Percentiles rank a stretch among this genome's conserved stretches.
These are phyloP conservation scores for Bombus affinis DNA, from an alignment of 1,140 invertebrate species.

Conservation along the genomic window DNA sequence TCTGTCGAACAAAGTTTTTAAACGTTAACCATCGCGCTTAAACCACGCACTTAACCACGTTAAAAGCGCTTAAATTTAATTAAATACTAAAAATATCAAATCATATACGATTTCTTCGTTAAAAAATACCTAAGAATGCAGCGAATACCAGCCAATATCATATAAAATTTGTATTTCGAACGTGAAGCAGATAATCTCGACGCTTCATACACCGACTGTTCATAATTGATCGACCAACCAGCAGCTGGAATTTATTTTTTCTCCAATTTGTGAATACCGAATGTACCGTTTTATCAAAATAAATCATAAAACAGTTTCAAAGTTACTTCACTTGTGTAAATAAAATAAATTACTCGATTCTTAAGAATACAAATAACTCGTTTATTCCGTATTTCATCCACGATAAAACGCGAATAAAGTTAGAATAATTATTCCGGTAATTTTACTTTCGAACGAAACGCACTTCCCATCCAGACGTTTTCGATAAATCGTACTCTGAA, in stretches of 20 bases:
- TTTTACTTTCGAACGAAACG: not conserved
- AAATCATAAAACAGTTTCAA: no score
- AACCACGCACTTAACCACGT: no score
- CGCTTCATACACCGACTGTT: not conserved
- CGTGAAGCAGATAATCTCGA: not conserved
- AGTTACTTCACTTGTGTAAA: not conserved
- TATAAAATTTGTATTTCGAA: not conserved
- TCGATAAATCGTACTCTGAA: not conserved
- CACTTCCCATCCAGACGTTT: not conserved
- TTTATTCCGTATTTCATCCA: no score
- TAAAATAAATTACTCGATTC: not conserved
- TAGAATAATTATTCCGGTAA: not conserved
- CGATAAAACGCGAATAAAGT: not conserved
- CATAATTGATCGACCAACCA: not conserved
- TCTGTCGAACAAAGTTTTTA: not conserved
- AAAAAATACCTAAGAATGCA: no score
- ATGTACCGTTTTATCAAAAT: no score
- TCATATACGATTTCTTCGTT: no score
- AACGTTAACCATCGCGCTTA: not conserved
- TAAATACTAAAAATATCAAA: not conserved
- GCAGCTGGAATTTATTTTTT: not conserved
- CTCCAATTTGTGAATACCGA: no score
- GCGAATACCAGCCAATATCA: not conserved
- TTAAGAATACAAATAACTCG: not conserved
- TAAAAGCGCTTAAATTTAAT: not conserved